A percentile compares a stretch with the other conserved stretches of the same genome.
These are phyloP conservation scores for Channa striata DNA, from an alignment of 2,797 vertebrate genomes.

Conservation along the genomic window DNA sequence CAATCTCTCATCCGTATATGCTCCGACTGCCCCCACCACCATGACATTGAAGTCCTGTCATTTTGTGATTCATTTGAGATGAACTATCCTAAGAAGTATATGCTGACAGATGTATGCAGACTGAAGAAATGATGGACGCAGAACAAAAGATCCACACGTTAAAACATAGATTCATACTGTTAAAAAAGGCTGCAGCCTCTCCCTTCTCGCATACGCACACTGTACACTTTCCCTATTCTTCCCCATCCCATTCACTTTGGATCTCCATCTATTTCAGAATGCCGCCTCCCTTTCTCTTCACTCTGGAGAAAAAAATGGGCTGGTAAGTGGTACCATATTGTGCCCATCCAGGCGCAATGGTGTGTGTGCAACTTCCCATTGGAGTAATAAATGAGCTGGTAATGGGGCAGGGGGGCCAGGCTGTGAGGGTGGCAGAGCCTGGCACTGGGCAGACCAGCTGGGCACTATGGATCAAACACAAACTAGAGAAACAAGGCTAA, in stretches of 20 bases:
- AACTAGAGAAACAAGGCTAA: conserved; percentile 58
- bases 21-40: background rate
- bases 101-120: too few species aligned
- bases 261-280: conserved; percentile 53
- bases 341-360: conserved; percentile 80
- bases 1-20: conserved; percentile 22
- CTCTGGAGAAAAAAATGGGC: conserved; percentile 71
- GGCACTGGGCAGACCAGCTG: conserved; percentile 73
- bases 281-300: conserved; percentile 51
- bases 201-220: conserved; percentile 34
- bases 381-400: conserved; percentile 81
- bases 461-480: conserved; percentile 72
- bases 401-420: conserved; percentile 77
- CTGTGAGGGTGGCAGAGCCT: conserved; percentile 62
- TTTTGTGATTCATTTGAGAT: background rate
- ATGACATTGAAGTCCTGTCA: conserved; percentile 1
- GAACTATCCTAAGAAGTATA: too few species aligned
- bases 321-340: conserved; percentile 85
- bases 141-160: conserved; percentile 3
- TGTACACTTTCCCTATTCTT: conserved; percentile 36
- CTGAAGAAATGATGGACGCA: too few species aligned
- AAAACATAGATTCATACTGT: conserved; percentile 21
- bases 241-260: conserved; percentile 51
- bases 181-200: conserved; percentile 28
- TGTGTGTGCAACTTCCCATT: conserved; percentile 74